phyloP scores from a whole-genome alignment of 2,797 vertebrate species.

The Hafferia zeledoni region DNA sequence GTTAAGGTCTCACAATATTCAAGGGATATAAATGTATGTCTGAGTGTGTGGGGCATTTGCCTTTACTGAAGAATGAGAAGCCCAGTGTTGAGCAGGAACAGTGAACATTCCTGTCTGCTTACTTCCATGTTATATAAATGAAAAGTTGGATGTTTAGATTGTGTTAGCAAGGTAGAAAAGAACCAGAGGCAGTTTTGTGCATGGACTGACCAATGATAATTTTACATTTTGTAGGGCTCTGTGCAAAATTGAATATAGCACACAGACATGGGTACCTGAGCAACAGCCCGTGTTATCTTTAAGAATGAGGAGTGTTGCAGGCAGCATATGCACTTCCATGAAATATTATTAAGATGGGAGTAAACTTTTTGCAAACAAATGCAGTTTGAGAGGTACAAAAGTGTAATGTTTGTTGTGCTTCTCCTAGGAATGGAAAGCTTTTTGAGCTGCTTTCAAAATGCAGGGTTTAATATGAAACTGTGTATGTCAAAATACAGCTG shows the following conservation, averaged over 20 bases:
- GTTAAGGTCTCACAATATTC: background rate
- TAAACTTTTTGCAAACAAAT: background rate
- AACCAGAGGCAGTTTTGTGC: background rate
- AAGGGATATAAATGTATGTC: background rate
- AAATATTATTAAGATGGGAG: background rate
- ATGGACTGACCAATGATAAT: background rate
- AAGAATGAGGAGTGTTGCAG: background rate
- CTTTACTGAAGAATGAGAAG: background rate
- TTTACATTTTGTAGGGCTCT: background rate
- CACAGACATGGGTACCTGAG: background rate
- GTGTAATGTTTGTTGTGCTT: background rate
- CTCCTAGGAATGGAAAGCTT: background rate
- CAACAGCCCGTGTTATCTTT: background rate
- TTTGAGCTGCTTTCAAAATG: background rate
- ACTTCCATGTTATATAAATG: background rate
- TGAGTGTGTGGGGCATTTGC: background rate
- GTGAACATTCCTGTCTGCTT: background rate
- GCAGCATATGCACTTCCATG: background rate
- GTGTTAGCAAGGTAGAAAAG: background rate
- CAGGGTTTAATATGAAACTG: background rate
- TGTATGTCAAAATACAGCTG: background rate
- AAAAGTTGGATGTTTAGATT: background rate
- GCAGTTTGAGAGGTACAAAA: background rate
- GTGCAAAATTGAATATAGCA: background rate
- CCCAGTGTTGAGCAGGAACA: background rate